Percentiles rank a stretch among this genome's conserved stretches.
Conservation (phyloP, 2,888 invertebrate genomes). For the Lutraria lutraria region DNA sequence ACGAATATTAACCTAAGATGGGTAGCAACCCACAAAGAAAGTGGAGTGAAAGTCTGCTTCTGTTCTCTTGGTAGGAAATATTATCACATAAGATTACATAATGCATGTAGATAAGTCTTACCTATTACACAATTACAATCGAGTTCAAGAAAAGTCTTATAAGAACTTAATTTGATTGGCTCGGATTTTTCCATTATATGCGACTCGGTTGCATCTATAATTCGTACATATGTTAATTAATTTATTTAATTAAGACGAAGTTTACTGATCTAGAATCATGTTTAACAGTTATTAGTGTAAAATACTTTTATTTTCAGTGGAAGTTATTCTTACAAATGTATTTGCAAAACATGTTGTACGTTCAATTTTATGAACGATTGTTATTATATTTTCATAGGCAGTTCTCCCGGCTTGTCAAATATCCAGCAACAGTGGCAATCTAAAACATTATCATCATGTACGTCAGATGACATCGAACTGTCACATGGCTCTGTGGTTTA, state of each 20-base stretch:
- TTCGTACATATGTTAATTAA: too few species aligned
- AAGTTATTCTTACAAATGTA: too few species aligned
- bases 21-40: slow-evolving; percentile 31
- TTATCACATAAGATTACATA: not conserved
- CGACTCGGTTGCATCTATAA: too few species aligned
- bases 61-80: slow-evolving; percentile 29
- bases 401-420: not conserved
- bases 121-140: not conserved
- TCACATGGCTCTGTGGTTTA: slow-evolving; percentile 12
- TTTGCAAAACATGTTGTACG: too few species aligned
- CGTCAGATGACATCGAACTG: not conserved
- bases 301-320: too few species aligned
- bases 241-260: too few species aligned
- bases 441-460: not conserved
- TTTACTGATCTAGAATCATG: too few species aligned
- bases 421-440: not conserved
- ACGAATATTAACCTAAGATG: not conserved
- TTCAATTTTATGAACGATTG: not conserved
- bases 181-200: too few species aligned
- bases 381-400: not conserved
- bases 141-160: not conserved
- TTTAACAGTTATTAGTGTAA: too few species aligned
- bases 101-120: not conserved
- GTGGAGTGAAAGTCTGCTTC: slow-evolving; percentile 39
- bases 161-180: not conserved